Conservation (phyloP, 2,888 invertebrate species). For the Abscondita cerata region DNA sequence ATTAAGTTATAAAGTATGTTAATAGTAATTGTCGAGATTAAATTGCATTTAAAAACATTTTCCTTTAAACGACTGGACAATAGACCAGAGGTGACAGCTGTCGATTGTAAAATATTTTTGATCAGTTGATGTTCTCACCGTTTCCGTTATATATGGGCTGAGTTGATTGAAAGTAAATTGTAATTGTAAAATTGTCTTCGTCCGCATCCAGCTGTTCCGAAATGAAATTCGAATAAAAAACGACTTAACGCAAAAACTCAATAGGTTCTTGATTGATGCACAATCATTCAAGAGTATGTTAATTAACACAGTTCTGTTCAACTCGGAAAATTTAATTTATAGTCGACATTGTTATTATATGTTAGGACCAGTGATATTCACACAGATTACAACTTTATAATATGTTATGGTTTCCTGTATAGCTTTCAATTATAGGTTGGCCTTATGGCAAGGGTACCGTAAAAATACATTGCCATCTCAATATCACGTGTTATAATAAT, state of each 20-base stretch:
- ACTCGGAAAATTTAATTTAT: conserved; percentile 24
- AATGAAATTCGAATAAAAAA: conserved; percentile 18
- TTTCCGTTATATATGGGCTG: conserved; percentile 28
- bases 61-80: conserved; percentile 14
- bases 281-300: conserved; percentile 19
- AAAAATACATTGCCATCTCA: conserved; percentile 33
- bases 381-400: conserved; percentile 36
- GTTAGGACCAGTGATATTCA: conserved; percentile 33
- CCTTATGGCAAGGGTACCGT: conserved; percentile 28
- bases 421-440: conserved; percentile 34
- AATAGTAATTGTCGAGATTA: conserved; percentile 20
- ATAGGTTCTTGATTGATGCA: conserved; percentile 16
- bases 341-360: conserved; percentile 29
- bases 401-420: conserved; percentile 35
- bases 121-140: conserved; percentile 30
- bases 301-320: conserved; percentile 29
- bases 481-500: conserved; percentile 35
- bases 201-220: conserved; percentile 21
- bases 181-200: conserved; percentile 19
- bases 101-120: conserved; percentile 44
- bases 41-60: conserved; percentile 21
- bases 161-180: conserved; percentile 25
- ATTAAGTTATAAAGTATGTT: conserved; percentile 25
- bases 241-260: conserved; percentile 10
- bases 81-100: conserved; percentile 39